A percentile compares a stretch with the other conserved stretches of the same genome.
These are phyloP conservation scores for Mionectes olivaceus DNA, from an alignment of 2,797 vertebrate genomes.

Conservation along the genomic window DNA sequence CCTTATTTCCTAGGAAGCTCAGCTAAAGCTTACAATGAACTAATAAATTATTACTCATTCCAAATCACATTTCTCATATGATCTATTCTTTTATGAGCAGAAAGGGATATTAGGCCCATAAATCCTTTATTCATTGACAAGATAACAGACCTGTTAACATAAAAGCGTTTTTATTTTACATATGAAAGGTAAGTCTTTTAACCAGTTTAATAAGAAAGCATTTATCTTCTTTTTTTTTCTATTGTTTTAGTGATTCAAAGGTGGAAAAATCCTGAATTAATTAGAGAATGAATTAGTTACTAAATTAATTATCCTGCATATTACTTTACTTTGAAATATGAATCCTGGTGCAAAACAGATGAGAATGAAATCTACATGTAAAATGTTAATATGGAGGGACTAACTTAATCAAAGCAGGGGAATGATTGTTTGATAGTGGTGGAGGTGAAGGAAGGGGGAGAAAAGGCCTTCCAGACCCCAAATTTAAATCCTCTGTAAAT, in stretches of 20 bases:
- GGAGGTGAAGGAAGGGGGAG: not conserved
- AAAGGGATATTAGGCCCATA: constrained; percentile 17
- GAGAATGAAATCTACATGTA: not conserved
- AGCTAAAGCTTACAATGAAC: not conserved
- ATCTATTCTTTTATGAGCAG: constrained; percentile 33
- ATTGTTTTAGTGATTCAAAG: constrained; percentile 51
- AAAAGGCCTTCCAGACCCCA: not conserved
- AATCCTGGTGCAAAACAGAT: not conserved
- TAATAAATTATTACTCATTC: constrained; percentile 29
- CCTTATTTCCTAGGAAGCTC: not conserved
- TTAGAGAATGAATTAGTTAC: not conserved
- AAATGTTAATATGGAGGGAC: not conserved
- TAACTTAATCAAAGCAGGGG: not conserved
- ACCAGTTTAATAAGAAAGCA: constrained; percentile 2
- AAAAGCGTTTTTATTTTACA: constrained; percentile 58
- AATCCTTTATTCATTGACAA: constrained; percentile 49
- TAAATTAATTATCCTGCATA: not conserved
- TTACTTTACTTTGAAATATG: constrained; percentile 17
- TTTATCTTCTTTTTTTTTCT: not conserved
- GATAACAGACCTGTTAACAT: constrained; percentile 48
- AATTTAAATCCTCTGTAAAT: not conserved
- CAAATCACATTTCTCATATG: constrained; percentile 21
- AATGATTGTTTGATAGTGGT: not conserved
- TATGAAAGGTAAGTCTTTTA: constrained; percentile 49
- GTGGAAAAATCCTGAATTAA: constrained; percentile 27